Evolutionary conservation across 2,113 vertebrate genomes (phyloP), one percentile per base, ranked within the genome.

Genomic region (Sceloporus tristichus): DNA sequence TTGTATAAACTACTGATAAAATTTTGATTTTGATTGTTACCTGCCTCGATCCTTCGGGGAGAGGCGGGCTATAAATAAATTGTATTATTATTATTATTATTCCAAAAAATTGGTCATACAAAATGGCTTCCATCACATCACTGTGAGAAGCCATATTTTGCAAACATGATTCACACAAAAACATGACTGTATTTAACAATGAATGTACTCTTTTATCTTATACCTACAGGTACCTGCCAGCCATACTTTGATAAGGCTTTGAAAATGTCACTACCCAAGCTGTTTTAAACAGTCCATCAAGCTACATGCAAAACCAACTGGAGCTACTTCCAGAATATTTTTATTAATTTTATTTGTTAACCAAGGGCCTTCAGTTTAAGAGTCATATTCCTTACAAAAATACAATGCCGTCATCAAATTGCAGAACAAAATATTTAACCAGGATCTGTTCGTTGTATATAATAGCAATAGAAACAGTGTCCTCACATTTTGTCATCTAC

Each of bases 81-180:
- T 34, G 34, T 34, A 34, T 34, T 34, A 34, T 34, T 34, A 34
- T 34, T 34, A 34, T 34, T 48, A 48, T 7, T 48, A 48, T 48
- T 6, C 48, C 48, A 48, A 48, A 48, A 48, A 48, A 48, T 62
- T 78, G 74, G 89, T 0, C 0, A 85, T 87, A 92, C 86, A 95
- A 95, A 96, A 95, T 95, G 93, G 93, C 93, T 87, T 74, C 88
- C 91, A 66, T 62, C 13, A 2, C 77, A 68, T 85, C 88, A 65
- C 40, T 34, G 1, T 73, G 79, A 90, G 71, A 85, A 59, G 11
- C 85, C 82, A 77, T 29, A 87, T 77, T 80, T 79, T 71, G 13
- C 86, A 89, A 92, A 85, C 16, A 29, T 0, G 70, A 48, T 0
- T 76, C 75, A 76, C 1, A 27, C 21, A 81, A 74, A 54, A 65